Percentiles rank a stretch among this genome's conserved stretches.
Conservation (phyloP, 2,888 invertebrate species). For the Teinopalpus imperialis region DNA sequence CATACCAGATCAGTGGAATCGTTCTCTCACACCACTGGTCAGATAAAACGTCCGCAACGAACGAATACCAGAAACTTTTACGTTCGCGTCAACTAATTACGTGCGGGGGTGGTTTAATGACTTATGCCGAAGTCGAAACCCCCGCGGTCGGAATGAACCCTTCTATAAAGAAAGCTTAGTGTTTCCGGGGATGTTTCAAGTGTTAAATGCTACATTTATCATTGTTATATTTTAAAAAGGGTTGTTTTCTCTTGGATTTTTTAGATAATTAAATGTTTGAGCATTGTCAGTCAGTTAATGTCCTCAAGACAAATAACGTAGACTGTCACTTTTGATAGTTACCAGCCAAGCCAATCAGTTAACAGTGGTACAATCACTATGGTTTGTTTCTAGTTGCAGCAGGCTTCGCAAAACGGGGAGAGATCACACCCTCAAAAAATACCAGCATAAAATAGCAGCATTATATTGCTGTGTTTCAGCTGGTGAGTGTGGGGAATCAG, state of each 20-base stretch:
- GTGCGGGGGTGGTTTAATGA: constrained; percentile 15
- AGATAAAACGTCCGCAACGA: constrained; percentile 34
- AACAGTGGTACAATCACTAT: no score
- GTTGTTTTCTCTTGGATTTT: not conserved
- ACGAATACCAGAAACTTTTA: constrained; percentile 36
- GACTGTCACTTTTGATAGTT: no score
- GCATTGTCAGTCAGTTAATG: no score
- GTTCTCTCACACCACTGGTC: constrained; percentile 33
- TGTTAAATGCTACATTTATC: constrained; percentile 16
- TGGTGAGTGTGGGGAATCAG: no score
- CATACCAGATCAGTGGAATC: constrained; percentile 26
- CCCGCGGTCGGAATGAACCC: constrained; percentile 24
- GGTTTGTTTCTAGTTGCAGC: no score
- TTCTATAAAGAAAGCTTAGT: constrained; percentile 17
- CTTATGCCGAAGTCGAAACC: constrained; percentile 20
- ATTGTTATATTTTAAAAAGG: constrained; percentile 10
- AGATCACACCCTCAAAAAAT: no score
- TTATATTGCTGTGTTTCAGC: no score
- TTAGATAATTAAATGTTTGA: no score
- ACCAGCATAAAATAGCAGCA: no score
- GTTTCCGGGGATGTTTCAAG: constrained; percentile 4
- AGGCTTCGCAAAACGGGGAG: no score
- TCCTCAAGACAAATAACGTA: no score
- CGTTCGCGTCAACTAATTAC: constrained; percentile 35
- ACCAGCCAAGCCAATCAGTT: no score